A percentile compares a stretch with the other conserved stretches of the same genome.
Evolutionary conservation across 2,113 vertebrate species (phyloP).

Genomic region (Uria lomvia): DNA sequence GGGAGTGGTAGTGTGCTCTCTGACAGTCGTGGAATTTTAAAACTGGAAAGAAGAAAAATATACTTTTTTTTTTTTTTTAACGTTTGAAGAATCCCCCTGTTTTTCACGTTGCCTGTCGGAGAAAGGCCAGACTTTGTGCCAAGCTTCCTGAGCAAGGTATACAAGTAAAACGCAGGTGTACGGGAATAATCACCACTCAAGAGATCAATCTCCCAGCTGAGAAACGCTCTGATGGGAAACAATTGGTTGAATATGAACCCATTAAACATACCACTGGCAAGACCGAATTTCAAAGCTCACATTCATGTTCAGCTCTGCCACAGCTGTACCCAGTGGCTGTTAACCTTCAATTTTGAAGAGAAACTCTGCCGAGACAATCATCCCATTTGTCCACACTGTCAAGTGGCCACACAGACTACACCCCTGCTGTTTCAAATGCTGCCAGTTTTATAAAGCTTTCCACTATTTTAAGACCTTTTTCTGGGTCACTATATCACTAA

Average conservation of each 20-base stretch:
- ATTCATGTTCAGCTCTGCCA: neutral
- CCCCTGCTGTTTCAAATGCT: neutral
- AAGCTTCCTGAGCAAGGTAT: neutral
- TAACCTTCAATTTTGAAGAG: neutral
- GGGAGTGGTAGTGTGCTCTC: neutral
- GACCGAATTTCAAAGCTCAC: neutral
- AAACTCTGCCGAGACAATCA: neutral
- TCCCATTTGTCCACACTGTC: neutral
- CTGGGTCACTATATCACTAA: neutral
- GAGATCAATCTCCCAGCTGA: neutral
- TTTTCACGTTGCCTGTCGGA: neutral
- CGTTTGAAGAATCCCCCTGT: neutral
- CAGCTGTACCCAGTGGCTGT: neutral
- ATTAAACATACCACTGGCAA: neutral
- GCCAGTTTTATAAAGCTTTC: neutral
- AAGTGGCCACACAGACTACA: neutral
- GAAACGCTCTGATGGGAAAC: neutral
- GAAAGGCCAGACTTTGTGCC: neutral
- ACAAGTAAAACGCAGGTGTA: accelerated
- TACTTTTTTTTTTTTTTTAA: neutral
- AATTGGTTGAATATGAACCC: neutral
- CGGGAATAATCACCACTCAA: neutral
- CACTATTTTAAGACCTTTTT: neutral
- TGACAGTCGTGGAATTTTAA: neutral
- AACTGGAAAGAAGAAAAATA: neutral